A percentile compares a stretch with the other conserved stretches of the same genome.
These are phyloP conservation scores for Phanerotoma sp. DNA, from an alignment of 2,888 invertebrate genomes.

Conservation along the genomic window DNA sequence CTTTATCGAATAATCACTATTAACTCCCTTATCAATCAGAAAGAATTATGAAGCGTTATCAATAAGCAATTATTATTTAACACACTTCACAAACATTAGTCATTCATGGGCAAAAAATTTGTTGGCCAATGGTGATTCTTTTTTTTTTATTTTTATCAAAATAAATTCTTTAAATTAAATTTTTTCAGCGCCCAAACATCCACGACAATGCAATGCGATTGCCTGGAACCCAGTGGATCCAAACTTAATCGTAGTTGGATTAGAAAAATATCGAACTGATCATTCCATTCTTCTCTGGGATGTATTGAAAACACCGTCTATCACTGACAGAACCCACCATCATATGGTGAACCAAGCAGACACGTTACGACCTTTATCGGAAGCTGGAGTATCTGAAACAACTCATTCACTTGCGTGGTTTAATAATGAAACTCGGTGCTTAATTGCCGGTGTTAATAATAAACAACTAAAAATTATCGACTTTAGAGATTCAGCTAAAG, in stretches of 20 bases:
- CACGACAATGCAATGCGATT: slow-evolving; percentile 82
- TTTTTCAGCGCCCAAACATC: slow-evolving; percentile 75
- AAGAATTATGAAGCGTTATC: too few relatives aligned
- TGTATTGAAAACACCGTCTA: slow-evolving; percentile 60
- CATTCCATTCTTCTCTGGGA: slow-evolving; percentile 91
- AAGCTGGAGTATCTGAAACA: slow-evolving; percentile 81
- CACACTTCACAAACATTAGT: too few relatives aligned
- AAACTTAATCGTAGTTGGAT: slow-evolving; percentile 80
- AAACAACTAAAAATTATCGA: slow-evolving; percentile 89
- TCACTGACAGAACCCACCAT: slow-evolving; percentile 45
- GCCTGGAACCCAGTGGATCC: slow-evolving; percentile 85
- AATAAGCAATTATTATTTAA: too few relatives aligned
- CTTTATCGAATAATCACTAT: too few relatives aligned
- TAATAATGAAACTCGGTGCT: slow-evolving; percentile 69
- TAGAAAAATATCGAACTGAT: slow-evolving; percentile 89
- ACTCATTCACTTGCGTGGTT: slow-evolving; percentile 87
- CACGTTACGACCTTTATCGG: slow-evolving; percentile 65
- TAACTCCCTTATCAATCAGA: too few relatives aligned
- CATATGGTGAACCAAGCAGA: slow-evolving; percentile 59
- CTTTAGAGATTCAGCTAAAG: slow-evolving; percentile 76
- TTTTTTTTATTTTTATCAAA: too few relatives aligned
- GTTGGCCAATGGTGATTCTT: too few relatives aligned
- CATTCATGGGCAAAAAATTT: too few relatives aligned
- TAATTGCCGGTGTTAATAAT: slow-evolving; percentile 87
- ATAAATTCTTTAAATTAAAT: too few relatives aligned